These are phyloP conservation scores for Anthoptus insignis DNA, from an alignment of 2,888 invertebrate genomes.

Conservation along the genomic window DNA sequence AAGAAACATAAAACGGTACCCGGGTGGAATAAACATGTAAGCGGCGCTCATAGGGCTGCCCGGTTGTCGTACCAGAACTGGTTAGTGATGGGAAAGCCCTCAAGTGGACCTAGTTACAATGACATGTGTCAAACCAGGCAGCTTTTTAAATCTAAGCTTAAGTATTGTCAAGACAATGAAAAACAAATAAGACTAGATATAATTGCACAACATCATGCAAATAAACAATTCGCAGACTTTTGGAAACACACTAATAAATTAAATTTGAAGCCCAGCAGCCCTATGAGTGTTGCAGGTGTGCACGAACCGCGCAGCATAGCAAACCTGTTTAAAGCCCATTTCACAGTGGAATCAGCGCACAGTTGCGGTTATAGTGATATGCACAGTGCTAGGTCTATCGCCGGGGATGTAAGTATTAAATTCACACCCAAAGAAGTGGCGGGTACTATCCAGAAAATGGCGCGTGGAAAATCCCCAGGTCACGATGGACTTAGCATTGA, in stretches of 20 bases:
- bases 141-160: neutral
- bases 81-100: neutral
- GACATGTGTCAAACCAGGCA: neutral
- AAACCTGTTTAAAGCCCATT: neutral
- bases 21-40: conserved; percentile 23
- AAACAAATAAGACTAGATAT: conserved; percentile 2
- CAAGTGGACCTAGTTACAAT: neutral
- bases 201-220: neutral
- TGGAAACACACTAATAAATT: neutral
- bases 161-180: conserved; percentile 6
- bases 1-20: conserved; percentile 12
- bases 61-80: neutral
- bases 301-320: neutral
- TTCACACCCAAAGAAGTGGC: neutral
- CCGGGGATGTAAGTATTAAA: conserved; percentile 8
- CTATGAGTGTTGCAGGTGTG: neutral
- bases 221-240: neutral
- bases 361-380: neutral
- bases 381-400: neutral
- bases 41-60: conserved; percentile 19
- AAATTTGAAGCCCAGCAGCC: neutral
- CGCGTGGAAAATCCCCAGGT: conserved; percentile 10
- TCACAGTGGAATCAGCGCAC: neutral
- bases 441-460: neutral
- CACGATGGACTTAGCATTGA: conserved; percentile 11